A percentile compares a stretch with the other conserved stretches of the same genome.
Conservation (phyloP, 2,113 vertebrate species). For the Dipodomys merriami region DNA sequence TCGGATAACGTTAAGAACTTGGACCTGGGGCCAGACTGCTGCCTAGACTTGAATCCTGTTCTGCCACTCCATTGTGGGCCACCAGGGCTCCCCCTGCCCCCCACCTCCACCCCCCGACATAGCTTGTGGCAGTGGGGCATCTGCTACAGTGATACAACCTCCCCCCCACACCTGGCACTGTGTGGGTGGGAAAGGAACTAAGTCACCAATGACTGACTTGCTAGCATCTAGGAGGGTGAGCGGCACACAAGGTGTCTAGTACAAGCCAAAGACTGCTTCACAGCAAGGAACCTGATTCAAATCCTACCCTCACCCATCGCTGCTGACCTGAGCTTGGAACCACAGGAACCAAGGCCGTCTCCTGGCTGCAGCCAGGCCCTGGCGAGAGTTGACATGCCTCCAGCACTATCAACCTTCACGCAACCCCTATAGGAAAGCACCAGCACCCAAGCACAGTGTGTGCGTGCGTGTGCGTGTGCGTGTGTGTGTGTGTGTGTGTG, state of each 20-base stretch:
- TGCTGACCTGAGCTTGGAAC: rapidly evolving
- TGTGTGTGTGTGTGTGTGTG: too few relatives aligned
- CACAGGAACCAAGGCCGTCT: too few relatives aligned
- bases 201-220: too few relatives aligned
- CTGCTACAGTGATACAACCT: too few relatives aligned
- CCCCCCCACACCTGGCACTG: rapidly evolving
- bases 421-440: not conserved
- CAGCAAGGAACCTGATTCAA: not conserved
- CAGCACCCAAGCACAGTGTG: not conserved
- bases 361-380: not conserved
- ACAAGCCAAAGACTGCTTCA: not conserved
- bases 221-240: not conserved
- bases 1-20: not conserved
- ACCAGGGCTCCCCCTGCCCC: not conserved
- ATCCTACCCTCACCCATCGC: not conserved
- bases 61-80: not conserved
- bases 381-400: not conserved
- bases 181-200: not conserved
- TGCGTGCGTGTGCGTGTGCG: too few relatives aligned
- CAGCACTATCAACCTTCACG: not conserved
- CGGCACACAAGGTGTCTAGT: not conserved
- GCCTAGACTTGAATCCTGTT: not conserved
- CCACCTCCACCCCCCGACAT: too few relatives aligned
- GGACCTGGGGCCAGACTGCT: not conserved
- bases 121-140: too few relatives aligned